Evolutionary conservation across 2,113 vertebrate species (phyloP).

Genomic region (Psilopsiagon aurifrons): DNA sequence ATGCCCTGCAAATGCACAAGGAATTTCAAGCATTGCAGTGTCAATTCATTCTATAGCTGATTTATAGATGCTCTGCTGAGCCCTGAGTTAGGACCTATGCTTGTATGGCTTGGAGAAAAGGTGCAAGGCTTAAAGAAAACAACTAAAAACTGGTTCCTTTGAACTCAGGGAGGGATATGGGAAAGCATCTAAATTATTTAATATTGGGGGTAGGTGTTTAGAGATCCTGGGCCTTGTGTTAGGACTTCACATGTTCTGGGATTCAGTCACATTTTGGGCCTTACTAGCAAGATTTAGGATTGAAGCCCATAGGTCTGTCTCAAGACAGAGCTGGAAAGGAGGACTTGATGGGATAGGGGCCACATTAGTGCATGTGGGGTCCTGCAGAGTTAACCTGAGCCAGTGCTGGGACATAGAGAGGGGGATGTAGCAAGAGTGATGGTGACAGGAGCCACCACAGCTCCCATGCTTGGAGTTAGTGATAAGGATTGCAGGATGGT

Average conservation of each 20-base stretch:
- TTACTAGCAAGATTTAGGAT: neutral
- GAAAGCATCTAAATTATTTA: neutral
- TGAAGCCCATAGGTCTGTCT: neutral
- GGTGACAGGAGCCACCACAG: neutral
- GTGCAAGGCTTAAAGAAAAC: neutral
- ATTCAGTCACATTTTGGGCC: neutral
- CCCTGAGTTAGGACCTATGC: fast-evolving
- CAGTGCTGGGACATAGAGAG: neutral
- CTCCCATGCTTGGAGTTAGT: neutral
- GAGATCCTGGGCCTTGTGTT: neutral
- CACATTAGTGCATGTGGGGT: fast-evolving
- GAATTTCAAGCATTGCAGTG: neutral
- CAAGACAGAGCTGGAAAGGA: neutral
- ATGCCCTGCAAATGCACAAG: neutral
- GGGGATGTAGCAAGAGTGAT: neutral
- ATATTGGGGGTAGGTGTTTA: neutral
- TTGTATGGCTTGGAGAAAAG: neutral
- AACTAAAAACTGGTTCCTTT: neutral
- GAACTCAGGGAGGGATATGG: neutral
- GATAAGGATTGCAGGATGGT: neutral
- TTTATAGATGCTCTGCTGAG: neutral
- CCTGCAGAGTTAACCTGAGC: neutral
- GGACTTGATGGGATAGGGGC: neutral
- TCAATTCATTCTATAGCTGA: neutral
- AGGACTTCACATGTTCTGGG: neutral